phyloP scores from a whole-genome alignment of 2,113 vertebrate genomes.

The Azemiops feae region DNA sequence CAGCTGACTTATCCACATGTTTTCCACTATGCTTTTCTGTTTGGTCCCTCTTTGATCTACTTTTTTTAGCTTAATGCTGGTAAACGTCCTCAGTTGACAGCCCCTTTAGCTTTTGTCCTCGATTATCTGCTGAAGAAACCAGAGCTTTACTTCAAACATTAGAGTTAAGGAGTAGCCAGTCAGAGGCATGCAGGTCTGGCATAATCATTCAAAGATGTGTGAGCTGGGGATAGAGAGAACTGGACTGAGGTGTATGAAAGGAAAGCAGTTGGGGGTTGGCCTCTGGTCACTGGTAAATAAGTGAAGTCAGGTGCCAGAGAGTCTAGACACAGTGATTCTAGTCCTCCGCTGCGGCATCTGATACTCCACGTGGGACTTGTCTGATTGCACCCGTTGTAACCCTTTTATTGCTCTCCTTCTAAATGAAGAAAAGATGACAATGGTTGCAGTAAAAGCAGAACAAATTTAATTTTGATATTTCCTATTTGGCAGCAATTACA shows the following conservation, averaged over 20 bases:
- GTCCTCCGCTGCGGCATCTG: constrained; percentile 91
- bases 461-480: constrained; percentile 82
- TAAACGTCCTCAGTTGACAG: constrained; percentile 76
- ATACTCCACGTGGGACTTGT: constrained; percentile 90
- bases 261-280: constrained; percentile 79
- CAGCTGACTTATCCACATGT: constrained; percentile 68
- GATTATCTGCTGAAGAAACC: constrained; percentile 80
- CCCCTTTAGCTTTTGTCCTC: constrained; percentile 76
- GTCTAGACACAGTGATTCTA: constrained; percentile 98
- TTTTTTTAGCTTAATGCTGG: constrained; percentile 75
- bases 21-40: constrained; percentile 66
- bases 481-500: constrained; percentile 76
- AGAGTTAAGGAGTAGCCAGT: constrained; percentile 71
- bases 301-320: constrained; percentile 99
- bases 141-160: constrained; percentile 83
- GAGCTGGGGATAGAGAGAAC: constrained; percentile 57
- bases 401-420: constrained; percentile 87
- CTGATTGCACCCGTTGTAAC: constrained; percentile 78
- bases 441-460: constrained; percentile 72
- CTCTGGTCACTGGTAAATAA: constrained; percentile 94
- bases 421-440: constrained; percentile 84
- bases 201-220: constrained; percentile 89
- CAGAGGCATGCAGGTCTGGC: constrained; percentile 75
- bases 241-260: constrained; percentile 71
- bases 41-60: constrained; percentile 77